These are phyloP conservation scores for Dolichopus griseipennis DNA, from an alignment of 2,888 invertebrate genomes.

Conservation along the genomic window DNA sequence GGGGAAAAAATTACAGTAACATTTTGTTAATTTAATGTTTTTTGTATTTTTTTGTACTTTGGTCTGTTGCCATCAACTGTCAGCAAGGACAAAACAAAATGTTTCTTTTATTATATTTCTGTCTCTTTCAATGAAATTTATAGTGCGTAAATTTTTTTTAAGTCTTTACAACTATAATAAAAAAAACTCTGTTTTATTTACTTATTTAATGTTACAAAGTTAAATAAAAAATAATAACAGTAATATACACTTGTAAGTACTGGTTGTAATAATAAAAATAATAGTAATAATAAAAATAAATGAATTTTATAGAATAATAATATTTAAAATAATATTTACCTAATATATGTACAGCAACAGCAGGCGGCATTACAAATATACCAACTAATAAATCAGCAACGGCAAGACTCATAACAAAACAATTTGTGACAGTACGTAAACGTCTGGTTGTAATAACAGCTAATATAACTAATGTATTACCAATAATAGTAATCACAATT, in stretches of 20 bases:
- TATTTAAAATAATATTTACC: constrained; percentile 49
- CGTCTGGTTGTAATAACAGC: constrained; percentile 81
- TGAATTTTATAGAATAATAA: neutral
- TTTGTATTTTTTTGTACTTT: neutral
- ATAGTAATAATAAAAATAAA: neutral
- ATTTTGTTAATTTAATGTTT: too few relatives aligned
- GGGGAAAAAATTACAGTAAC: too few relatives aligned
- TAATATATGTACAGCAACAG: constrained; percentile 70
- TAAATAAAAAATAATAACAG: too few relatives aligned
- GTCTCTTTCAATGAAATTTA: too few relatives aligned
- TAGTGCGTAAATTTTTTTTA: too few relatives aligned
- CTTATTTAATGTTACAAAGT: too few relatives aligned
- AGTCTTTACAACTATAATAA: too few relatives aligned
- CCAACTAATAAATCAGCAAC: constrained; percentile 90
- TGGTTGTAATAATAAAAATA: neutral
- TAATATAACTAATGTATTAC: constrained; percentile 82
- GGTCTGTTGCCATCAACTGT: too few relatives aligned
- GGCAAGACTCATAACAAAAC: constrained; percentile 90
- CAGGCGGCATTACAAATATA: constrained; percentile 89
- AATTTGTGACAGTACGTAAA: constrained; percentile 86
- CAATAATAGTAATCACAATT: constrained; percentile 67
- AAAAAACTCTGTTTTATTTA: too few relatives aligned
- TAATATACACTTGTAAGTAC: neutral
- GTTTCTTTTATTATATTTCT: too few relatives aligned
- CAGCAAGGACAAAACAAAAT: too few relatives aligned